Evolutionary conservation across 2,888 invertebrate genomes (phyloP).

Genomic region (Anodontia alba): DNA sequence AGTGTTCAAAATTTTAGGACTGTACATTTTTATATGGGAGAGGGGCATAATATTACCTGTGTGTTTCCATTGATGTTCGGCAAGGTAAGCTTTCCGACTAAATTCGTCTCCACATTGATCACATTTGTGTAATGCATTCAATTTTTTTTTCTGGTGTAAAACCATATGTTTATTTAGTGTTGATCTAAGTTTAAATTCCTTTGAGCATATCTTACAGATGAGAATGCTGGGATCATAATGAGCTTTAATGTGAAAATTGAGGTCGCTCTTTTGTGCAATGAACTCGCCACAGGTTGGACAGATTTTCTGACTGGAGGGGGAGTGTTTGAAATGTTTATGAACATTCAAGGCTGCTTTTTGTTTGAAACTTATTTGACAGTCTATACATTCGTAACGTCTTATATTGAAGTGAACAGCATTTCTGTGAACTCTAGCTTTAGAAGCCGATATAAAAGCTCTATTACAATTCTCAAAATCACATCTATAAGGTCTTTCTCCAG

Average conservation of each 20-base stretch:
- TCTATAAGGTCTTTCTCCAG: background rate
- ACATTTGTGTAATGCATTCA: background rate
- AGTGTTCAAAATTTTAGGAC: too few relatives aligned
- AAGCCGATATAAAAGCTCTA: background rate
- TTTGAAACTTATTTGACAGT: background rate
- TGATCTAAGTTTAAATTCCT: background rate
- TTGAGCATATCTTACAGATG: background rate
- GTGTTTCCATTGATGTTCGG: constrained; percentile 1
- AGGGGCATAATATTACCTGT: constrained; percentile 6
- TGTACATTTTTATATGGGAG: too few relatives aligned
- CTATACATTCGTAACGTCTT: background rate
- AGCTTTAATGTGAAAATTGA: background rate
- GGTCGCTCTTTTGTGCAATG: background rate
- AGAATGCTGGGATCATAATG: background rate
- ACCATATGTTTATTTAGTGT: background rate
- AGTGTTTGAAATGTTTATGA: background rate
- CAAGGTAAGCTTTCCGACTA: background rate
- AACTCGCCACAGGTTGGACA: constrained; percentile 1
- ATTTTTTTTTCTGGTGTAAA: background rate
- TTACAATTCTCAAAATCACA: background rate
- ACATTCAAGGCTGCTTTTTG: background rate
- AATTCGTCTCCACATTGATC: background rate
- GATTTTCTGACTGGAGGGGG: background rate
- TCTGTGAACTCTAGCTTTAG: background rate
- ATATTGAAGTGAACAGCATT: background rate